Evolutionary conservation across 1,140 invertebrate genomes (phyloP).

Genomic region (Physella acuta): DNA sequence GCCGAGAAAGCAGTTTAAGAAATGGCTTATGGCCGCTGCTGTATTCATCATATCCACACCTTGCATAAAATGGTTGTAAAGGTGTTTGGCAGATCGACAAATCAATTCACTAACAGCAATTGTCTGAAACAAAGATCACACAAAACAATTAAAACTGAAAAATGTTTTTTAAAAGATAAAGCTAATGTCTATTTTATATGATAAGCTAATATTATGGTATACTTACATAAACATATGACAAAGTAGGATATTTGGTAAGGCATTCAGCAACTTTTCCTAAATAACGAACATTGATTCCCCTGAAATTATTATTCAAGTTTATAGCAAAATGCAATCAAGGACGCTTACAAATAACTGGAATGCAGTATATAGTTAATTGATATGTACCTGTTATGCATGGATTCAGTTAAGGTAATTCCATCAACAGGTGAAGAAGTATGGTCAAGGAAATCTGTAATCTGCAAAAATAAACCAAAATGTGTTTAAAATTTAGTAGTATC

Average conservation of each 20-base stretch:
- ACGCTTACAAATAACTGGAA: background rate
- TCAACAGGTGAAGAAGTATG: constrained; percentile 92
- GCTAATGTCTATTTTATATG: background rate
- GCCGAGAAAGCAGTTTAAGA: constrained; percentile 87
- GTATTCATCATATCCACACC: constrained; percentile 85
- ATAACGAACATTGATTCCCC: constrained; percentile 95
- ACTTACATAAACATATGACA: constrained; percentile 73
- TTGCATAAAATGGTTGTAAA: constrained; percentile 90
- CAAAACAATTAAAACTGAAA: background rate
- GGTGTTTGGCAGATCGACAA: constrained; percentile 84
- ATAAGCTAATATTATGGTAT: background rate
- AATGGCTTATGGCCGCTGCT: constrained; percentile 86
- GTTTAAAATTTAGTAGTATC: too few relatives aligned
- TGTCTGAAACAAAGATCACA: constrained; percentile 65
- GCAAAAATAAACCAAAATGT: constrained; percentile 22
- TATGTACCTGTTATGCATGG: constrained; percentile 74
- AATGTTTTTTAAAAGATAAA: background rate
- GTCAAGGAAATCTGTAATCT: constrained; percentile 89
- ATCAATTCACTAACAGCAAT: constrained; percentile 87
- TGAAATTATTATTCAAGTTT: constrained; percentile 26
- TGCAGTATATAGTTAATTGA: background rate
- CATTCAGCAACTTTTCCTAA: constrained; percentile 70
- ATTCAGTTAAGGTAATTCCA: constrained; percentile 88
- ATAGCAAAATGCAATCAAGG: too few relatives aligned
- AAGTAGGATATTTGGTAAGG: constrained; percentile 75